Conservation (phyloP, 2,888 invertebrate species). For the Mesochorus sp. region DNA sequence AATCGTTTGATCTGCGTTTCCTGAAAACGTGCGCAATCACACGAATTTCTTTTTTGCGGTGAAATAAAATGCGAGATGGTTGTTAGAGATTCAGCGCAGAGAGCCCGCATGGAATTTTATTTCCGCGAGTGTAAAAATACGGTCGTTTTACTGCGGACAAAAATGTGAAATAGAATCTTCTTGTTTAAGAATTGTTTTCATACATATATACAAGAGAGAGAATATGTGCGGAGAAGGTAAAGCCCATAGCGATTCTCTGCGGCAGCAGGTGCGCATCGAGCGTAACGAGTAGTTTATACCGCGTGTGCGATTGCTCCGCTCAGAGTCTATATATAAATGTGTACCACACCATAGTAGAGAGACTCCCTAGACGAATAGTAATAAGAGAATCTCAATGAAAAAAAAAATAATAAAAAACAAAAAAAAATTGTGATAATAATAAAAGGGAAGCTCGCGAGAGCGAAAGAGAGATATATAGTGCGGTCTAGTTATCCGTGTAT, state of each 20-base stretch:
- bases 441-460: slow-evolving; percentile 1
- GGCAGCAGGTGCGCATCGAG: slow-evolving; percentile 43
- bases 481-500: slow-evolving; percentile 61
- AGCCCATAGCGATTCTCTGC: background rate
- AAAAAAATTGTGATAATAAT: too few relatives aligned
- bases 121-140: too few relatives aligned
- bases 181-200: background rate
- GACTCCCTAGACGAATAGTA: slow-evolving; percentile 48
- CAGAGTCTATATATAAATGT: background rate
- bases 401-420: background rate
- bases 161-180: slow-evolving; percentile 36
- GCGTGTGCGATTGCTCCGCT: background rate
- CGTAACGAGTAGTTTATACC: slow-evolving; percentile 51
- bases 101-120: too few relatives aligned
- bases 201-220: too few relatives aligned
- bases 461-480: slow-evolving; percentile 18
- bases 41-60: too few relatives aligned
- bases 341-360: too few relatives aligned
- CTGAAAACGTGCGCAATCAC: too few relatives aligned
- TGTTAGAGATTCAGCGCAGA: too few relatives aligned
- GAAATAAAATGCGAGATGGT: too few relatives aligned
- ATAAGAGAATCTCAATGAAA: slow-evolving; percentile 42
- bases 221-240: background rate
- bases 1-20: too few relatives aligned
- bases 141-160: too few relatives aligned